Percentiles rank a stretch among this genome's conserved stretches.
phyloP scores from a whole-genome alignment of 1,140 invertebrate genomes.

The Drosophila virilis region DNA sequence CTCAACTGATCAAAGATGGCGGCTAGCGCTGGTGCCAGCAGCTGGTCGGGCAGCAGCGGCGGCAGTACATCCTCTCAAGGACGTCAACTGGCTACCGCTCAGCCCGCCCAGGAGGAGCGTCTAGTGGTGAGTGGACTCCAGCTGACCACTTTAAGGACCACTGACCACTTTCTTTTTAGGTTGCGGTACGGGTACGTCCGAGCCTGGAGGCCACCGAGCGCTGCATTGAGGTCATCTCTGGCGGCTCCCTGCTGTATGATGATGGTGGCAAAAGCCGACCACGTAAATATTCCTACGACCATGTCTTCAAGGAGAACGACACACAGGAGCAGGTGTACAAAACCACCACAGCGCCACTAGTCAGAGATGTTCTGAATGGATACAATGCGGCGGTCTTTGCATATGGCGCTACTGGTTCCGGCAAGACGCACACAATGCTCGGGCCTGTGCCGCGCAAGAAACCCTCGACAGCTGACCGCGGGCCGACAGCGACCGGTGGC shows the following conservation, averaged over 20 bases:
- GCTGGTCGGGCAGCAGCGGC: slow-evolving; percentile 80
- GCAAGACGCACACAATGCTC: slow-evolving; percentile 83
- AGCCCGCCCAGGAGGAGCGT: slow-evolving; percentile 70
- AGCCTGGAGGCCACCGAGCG: slow-evolving; percentile 71
- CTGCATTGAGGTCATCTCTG: slow-evolving; percentile 83
- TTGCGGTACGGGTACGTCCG: slow-evolving; percentile 81
- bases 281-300: slow-evolving; percentile 94
- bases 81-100: slow-evolving; percentile 50
- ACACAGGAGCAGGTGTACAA: slow-evolving; percentile 94
- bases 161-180: too few relatives aligned
- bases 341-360: slow-evolving; percentile 91
- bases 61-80: slow-evolving; percentile 72
- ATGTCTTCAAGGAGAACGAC: slow-evolving; percentile 92
- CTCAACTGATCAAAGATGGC: slow-evolving; percentile 44
- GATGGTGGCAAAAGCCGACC: slow-evolving; percentile 85
- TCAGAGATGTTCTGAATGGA: slow-evolving; percentile 94
- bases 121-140: slow-evolving; percentile 61
- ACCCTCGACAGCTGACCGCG: slow-evolving; percentile 54
- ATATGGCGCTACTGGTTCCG: slow-evolving; percentile 87
- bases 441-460: slow-evolving; percentile 80
- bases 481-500: slow-evolving; percentile 32
- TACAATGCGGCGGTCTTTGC: slow-evolving; percentile 98
- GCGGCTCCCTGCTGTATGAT: slow-evolving; percentile 75
- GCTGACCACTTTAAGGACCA: neutral
- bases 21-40: slow-evolving; percentile 63